These are phyloP conservation scores for Platorchestia sp. DNA, from an alignment of 1,140 invertebrate species.

Conservation along the genomic window DNA sequence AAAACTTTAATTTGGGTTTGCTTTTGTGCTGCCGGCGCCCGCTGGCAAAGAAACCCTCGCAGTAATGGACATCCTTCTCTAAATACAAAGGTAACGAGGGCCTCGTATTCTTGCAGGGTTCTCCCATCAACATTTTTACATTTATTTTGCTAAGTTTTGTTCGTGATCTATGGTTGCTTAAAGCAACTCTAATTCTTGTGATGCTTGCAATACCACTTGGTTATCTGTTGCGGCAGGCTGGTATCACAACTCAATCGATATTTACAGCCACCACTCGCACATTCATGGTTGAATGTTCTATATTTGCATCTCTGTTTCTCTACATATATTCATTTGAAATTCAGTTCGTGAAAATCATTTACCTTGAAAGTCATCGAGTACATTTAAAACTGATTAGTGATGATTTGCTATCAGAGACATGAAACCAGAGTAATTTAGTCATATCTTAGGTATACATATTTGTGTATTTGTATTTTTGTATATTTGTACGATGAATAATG, in stretches of 20 bases:
- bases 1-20: slow-evolving; percentile 41
- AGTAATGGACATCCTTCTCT: slow-evolving; percentile 45
- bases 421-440: not conserved
- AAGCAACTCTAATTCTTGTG: not conserved
- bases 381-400: not conserved
- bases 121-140: not conserved
- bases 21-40: slow-evolving; percentile 6
- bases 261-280: not conserved
- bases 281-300: not conserved
- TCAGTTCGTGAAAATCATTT: not conserved
- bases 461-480: no score
- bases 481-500: not conserved
- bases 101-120: not conserved
- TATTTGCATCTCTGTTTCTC: not conserved
- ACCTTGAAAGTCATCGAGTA: not conserved
- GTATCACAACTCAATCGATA: not conserved
- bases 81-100: slow-evolving; percentile 46
- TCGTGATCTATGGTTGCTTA: not conserved
- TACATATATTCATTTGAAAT: not conserved
- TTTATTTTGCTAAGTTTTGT: not conserved
- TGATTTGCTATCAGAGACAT: not conserved
- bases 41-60: slow-evolving; percentile 14
- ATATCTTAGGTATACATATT: no score
- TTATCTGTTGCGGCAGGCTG: not conserved
- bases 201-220: not conserved